These are phyloP conservation scores for Pharmacophagus antenor DNA, from an alignment of 2,888 invertebrate species.

Conservation along the genomic window DNA sequence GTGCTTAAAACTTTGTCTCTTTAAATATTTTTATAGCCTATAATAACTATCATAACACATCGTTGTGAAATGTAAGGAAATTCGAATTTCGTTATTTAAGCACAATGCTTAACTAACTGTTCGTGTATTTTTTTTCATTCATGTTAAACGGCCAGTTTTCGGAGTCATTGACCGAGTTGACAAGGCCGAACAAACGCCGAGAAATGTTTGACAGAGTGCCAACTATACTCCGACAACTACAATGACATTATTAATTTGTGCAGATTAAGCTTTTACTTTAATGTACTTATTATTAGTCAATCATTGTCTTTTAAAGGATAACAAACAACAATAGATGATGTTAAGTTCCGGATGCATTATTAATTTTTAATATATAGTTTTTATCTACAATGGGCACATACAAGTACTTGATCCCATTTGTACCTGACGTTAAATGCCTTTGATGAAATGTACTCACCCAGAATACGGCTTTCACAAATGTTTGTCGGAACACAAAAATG, in stretches of 20 bases:
- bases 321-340: background rate
- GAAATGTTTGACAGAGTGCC: constrained; percentile 73
- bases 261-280: constrained; percentile 9
- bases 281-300: background rate
- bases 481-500: too few relatives aligned
- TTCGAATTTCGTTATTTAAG: constrained; percentile 2
- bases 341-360: background rate
- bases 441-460: too few relatives aligned
- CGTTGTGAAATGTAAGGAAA: background rate
- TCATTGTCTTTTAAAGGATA: background rate
- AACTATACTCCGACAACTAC: constrained; percentile 39
- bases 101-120: constrained; percentile 2
- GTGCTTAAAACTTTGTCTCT: too few relatives aligned
- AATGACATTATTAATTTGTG: constrained; percentile 23
- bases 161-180: constrained; percentile 54
- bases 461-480: too few relatives aligned
- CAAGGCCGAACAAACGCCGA: constrained; percentile 60
- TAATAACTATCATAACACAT: background rate
- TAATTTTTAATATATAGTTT: too few relatives aligned
- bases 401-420: too few relatives aligned
- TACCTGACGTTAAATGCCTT: too few relatives aligned
- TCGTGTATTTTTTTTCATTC: constrained; percentile 29
- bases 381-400: too few relatives aligned
- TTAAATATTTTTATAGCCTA: too few relatives aligned
- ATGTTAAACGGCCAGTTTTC: constrained; percentile 40